Conservation (phyloP, 1,140 invertebrate species). For the Camponotus floridanus region DNA sequence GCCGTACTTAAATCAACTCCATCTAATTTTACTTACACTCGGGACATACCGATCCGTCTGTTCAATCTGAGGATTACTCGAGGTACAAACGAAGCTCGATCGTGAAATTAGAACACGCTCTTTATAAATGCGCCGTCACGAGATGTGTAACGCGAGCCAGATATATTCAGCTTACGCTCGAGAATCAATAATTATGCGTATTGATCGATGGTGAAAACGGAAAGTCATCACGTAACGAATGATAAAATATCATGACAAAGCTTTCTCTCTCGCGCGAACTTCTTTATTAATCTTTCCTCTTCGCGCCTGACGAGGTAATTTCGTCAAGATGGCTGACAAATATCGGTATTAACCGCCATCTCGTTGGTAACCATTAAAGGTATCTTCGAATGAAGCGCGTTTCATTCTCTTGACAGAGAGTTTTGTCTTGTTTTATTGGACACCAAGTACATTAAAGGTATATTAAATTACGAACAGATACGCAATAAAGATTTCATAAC, state of each 20-base stretch:
- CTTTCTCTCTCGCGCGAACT: neutral
- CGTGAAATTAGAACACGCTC: slow-evolving; percentile 23
- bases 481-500: slow-evolving; percentile 73
- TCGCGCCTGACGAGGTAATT: slow-evolving; percentile 25
- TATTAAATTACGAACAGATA: slow-evolving; percentile 73
- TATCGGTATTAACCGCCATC: slow-evolving; percentile 33
- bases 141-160: neutral
- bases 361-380: neutral
- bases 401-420: slow-evolving; percentile 16
- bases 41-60: neutral
- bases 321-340: slow-evolving; percentile 37
- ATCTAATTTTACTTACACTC: slow-evolving; percentile 36
- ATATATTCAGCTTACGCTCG: slow-evolving; percentile 6
- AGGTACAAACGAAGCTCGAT: slow-evolving; percentile 32
- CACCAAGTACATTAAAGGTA: slow-evolving; percentile 70
- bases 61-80: neutral
- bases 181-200: slow-evolving; percentile 31
- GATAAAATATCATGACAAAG: neutral
- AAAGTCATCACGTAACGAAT: slow-evolving; percentile 19
- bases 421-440: slow-evolving; percentile 55
- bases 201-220: slow-evolving; percentile 40
- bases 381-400: slow-evolving; percentile 21
- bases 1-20: slow-evolving; percentile 39
- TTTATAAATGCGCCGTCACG: slow-evolving; percentile 49
- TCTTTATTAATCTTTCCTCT: slow-evolving; percentile 47